Evolutionary conservation across 2,888 invertebrate species (phyloP), one percentile per base, ranked within the genome.

Genomic region (Pimpla rufipes): DNA sequence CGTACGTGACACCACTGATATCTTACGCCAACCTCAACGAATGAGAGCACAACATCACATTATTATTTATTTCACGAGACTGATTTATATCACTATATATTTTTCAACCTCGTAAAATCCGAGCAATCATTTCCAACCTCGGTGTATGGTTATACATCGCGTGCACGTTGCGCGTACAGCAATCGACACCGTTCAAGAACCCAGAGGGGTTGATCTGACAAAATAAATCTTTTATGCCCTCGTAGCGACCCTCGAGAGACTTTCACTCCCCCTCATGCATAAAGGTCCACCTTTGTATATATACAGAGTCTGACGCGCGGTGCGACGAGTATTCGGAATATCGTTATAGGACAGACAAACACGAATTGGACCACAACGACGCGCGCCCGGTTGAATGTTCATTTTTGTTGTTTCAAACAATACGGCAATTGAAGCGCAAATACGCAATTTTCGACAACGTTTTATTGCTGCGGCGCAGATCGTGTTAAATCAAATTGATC

Each of bases 221-320:
- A 47, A 77, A 59, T 68, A 68, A 59, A 77, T 68, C 16, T 57
- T 45, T 77, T 57, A 67, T 59, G 59, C 47, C 18, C 50, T 77
- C n/a, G 75, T 16, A 29, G 11, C 37, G 52, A 55, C 42, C 52
- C 66, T 75, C 66, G 52, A 55, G 50, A 52, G n/a, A 66, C 18
- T 1, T 23, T 29, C 47, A 57, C 45, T 59, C 23, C 23, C 59
- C 29, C 62, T 37, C 45, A 23, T 57, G 7, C 50, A 13, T 47
- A 1, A 6, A 5, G 10, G 16, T 16, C 7, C 3, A 40, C 62
- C 55, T 55, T 64, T 18, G 2, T 42, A 23, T n/a, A 18, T 45
- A 11, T 11, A 29, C 29, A 29, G 29, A 29, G 29, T n/a, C n/a
- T n/a, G n/a, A n/a, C n/a, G n/a, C 2, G 8, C 0, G 4, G 16